Percentiles rank a stretch among this genome's conserved stretches.
Evolutionary conservation across 2,113 vertebrate genomes (phyloP).

Genomic region (Zosterops pallidus): DNA sequence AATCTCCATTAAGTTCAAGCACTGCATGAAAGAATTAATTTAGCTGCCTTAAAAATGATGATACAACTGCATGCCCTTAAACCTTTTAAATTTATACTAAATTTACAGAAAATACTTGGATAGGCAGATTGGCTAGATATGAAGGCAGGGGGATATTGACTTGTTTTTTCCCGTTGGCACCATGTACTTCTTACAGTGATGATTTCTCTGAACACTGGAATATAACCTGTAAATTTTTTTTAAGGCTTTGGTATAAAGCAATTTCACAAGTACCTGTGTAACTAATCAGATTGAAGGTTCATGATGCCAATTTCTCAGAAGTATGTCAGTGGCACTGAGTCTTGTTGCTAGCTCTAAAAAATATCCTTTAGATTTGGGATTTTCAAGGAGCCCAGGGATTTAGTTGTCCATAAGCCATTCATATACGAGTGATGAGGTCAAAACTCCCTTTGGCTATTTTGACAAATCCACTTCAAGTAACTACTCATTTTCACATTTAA

Average conservation of each 20-base stretch:
- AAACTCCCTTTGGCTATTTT: slow-evolving; percentile 54
- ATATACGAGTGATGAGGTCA: neutral
- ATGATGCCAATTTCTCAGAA: neutral
- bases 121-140: slow-evolving; percentile 34
- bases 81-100: slow-evolving; percentile 54
- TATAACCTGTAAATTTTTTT: slow-evolving; percentile 2
- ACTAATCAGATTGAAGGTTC: slow-evolving; percentile 27
- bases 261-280: slow-evolving; percentile 55
- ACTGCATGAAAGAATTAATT: slow-evolving; percentile 68
- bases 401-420: slow-evolving; percentile 42
- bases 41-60: slow-evolving; percentile 61
- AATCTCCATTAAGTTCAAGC: slow-evolving; percentile 65
- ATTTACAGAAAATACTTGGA: slow-evolving; percentile 37
- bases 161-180: neutral
- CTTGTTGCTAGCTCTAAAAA: neutral
- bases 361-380: slow-evolving; percentile 40
- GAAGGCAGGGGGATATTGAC: slow-evolving; percentile 20
- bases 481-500: slow-evolving; percentile 52
- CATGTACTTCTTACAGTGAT: neutral
- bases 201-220: neutral
- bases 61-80: slow-evolving; percentile 41
- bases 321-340: neutral
- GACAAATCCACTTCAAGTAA: slow-evolving; percentile 58
- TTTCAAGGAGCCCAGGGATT: slow-evolving; percentile 42
- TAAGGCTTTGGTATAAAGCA: slow-evolving; percentile 25